Evolutionary conservation across 2,113 vertebrate species (phyloP).

Genomic region (Steatornis caripensis): DNA sequence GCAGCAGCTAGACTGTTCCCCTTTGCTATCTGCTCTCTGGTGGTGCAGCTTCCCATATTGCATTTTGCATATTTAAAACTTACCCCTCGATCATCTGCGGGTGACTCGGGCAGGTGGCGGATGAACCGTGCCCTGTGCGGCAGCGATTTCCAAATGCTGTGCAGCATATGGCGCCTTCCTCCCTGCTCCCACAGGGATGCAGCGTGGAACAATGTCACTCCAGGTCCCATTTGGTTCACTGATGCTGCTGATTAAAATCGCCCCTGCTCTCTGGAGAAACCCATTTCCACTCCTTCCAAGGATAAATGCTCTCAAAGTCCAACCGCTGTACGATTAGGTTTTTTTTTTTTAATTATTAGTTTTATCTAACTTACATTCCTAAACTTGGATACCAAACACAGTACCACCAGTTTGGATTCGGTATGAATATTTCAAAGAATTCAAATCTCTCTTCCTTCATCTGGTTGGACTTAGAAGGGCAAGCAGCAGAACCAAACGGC

Average conservation of each 20-base stretch:
- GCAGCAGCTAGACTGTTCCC: not conserved
- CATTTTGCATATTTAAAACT: not conserved
- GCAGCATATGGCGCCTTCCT: not conserved
- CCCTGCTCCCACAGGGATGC: not conserved
- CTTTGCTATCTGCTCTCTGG: not conserved
- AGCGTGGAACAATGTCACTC: not conserved
- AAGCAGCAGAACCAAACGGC: not conserved
- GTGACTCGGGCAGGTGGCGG: not conserved
- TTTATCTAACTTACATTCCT: not conserved
- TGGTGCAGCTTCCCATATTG: not conserved
- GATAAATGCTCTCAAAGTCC: not conserved
- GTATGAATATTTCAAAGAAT: not conserved
- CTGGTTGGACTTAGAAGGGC: not conserved
- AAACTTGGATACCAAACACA: rapidly evolving
- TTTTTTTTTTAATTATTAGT: not conserved
- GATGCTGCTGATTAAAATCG: not conserved
- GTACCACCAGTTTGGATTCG: not conserved
- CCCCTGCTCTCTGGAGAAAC: not conserved
- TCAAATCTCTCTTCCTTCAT: not conserved
- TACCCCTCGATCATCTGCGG: not conserved
- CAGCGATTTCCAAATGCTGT: not conserved
- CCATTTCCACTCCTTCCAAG: not conserved
- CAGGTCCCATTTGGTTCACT: not conserved
- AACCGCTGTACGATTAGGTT: not conserved
- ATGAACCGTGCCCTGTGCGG: not conserved